Conservation (phyloP, 2,113 vertebrate genomes). For the Lethenteron camtschaticum region DNA sequence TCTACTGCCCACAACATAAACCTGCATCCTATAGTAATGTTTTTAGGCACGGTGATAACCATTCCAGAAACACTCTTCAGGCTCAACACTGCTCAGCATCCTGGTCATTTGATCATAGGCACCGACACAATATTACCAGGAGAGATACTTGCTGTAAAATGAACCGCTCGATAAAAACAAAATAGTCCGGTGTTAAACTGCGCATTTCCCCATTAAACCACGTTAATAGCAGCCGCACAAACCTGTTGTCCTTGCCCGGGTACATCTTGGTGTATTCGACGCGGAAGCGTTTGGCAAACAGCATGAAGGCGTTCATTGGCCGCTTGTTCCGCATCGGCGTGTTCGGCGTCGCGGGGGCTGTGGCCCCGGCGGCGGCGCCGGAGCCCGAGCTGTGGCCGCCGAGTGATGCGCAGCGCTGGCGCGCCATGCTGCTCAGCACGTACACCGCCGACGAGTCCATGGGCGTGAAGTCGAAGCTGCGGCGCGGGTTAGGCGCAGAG, state of each 20-base stretch:
- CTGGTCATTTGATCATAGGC: too few species aligned
- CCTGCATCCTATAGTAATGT: too few species aligned
- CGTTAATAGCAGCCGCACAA: slow-evolving; percentile 9
- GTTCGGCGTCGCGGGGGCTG: slow-evolving; percentile 43
- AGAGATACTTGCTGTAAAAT: too few species aligned
- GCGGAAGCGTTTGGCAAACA: slow-evolving; percentile 98
- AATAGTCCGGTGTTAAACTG: too few species aligned
- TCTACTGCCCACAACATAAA: too few species aligned
- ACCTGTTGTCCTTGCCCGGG: slow-evolving; percentile 99
- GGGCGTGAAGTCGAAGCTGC: slow-evolving; percentile 87
- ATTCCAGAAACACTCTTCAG: too few species aligned
- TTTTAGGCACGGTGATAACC: too few species aligned
- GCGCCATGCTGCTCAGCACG: slow-evolving; percentile 93
- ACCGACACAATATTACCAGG: too few species aligned
- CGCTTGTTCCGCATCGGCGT: slow-evolving; percentile 71
- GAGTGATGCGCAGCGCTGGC: slow-evolving; percentile 70
- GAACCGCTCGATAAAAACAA: too few species aligned
- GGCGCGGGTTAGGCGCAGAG: slow-evolving; percentile 2
- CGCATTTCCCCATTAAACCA: too few species aligned
- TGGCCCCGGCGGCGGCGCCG: slow-evolving; percentile 26
- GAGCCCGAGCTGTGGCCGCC: slow-evolving; percentile 20
- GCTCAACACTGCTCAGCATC: too few species aligned
- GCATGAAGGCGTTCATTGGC: slow-evolving; percentile 99
- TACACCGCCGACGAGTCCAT: slow-evolving; percentile 97
- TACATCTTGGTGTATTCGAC: slow-evolving; percentile 99